Evolutionary conservation across 1,140 invertebrate species (phyloP), one percentile per base, ranked within the genome.

Genomic region (Charaxes varanes): DNA sequence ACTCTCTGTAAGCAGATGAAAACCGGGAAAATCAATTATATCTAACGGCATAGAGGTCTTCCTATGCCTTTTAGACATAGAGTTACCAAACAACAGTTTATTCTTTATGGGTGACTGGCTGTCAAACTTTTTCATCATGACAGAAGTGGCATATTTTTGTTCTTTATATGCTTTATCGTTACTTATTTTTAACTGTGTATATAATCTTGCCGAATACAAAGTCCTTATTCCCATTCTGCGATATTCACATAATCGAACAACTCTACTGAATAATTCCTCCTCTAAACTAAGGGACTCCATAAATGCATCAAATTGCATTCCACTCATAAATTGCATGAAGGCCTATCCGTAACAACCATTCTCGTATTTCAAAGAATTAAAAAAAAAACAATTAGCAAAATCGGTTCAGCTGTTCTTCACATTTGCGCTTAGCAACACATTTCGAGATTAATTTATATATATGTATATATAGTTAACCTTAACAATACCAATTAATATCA

Each of bases 21-120:
- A 96, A 1, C 91, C 91, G 6, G 94, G 93, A 32, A 96, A 70
- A 36, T 92, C 92, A 37, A 87, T 59, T 51, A 96, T 92, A 33
- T 93, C 90, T 11, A 97, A 92, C 0, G 90, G 88, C 18, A 90
- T 49, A 12, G 49, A 52, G 14, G 58, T 60, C 30, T 59, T 67
- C 15, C 59, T 69, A 5, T 63, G 46, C 12, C 62, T 67, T 26
- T 55, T 62, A 0, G 37, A 10, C 4, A 47, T 8, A 15, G 8
- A 43, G 23, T 63, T 56, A 19, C 40, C 44, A 14, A 53, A 65
- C 34, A 46, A 45, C 12, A 53, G 26, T 36, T 52, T 64, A 26
- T 53, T 41, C 11, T 57, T 61, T 3, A 62, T 31, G 1, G 70
- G 72, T 7, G 72, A 77, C 15, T 71, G 62, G 22, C 46, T 64